A percentile compares a stretch with the other conserved stretches of the same genome.
These are phyloP conservation scores for Salvelinus alpinus DNA, from an alignment of 2,113 vertebrate genomes.

Conservation along the genomic window DNA sequence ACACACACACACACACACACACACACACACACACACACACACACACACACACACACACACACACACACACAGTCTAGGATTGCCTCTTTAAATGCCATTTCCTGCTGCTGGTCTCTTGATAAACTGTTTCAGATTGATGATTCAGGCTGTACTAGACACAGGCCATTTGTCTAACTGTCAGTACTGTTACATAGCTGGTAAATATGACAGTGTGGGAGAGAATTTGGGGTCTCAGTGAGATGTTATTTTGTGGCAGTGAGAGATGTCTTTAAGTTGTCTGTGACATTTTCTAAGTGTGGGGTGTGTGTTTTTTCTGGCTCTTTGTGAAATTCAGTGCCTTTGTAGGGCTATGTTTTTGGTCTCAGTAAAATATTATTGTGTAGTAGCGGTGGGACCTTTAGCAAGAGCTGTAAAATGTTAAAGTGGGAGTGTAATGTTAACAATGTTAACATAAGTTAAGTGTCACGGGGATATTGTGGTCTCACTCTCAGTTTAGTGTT, in stretches of 20 bases:
- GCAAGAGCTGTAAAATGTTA: constrained; percentile 34
- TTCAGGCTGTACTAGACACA: background rate
- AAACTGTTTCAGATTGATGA: background rate
- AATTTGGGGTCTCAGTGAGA: constrained; percentile 29
- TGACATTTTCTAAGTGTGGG: constrained; percentile 35
- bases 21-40: background rate
- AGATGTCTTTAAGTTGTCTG: constrained; percentile 43
- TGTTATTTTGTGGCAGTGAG: constrained; percentile 47
- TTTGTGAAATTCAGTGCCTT: constrained; percentile 24
- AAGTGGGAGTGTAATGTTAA: constrained; percentile 23
- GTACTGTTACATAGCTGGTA: background rate
- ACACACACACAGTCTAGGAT: background rate
- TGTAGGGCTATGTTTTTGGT: constrained; percentile 28
- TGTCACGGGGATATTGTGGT: constrained; percentile 42
- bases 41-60: background rate
- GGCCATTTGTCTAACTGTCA: background rate
- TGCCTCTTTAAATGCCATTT: constrained; percentile 22
- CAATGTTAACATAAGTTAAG: constrained; percentile 41
- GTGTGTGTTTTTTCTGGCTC: constrained; percentile 49
- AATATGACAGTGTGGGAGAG: background rate
- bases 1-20: background rate
- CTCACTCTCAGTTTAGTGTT: constrained; percentile 15
- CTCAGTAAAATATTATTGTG: constrained; percentile 38
- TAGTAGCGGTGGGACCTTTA: constrained; percentile 30
- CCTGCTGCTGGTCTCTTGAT: constrained; percentile 21